These are phyloP conservation scores for Notospermus geniculatus DNA, from an alignment of 1,140 invertebrate species.

Conservation along the genomic window DNA sequence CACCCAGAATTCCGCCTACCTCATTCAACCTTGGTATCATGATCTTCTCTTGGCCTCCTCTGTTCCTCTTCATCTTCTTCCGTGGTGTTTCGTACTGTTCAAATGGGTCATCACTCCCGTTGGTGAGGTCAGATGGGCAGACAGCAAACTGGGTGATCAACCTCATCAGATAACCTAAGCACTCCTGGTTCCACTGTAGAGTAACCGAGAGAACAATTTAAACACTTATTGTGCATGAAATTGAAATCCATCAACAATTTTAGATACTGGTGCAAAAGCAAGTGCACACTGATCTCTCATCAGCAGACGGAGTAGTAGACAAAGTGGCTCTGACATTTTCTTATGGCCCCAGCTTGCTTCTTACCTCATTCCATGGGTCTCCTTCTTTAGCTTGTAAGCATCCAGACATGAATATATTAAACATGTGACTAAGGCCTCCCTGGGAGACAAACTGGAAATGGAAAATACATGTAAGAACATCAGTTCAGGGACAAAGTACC, in stretches of 20 bases:
- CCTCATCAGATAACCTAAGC: constrained; percentile 80
- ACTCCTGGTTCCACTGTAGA: constrained; percentile 86
- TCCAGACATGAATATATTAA: constrained; percentile 89
- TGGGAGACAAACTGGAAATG: constrained; percentile 72
- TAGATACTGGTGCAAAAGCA: too few relatives aligned
- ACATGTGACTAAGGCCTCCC: constrained; percentile 81
- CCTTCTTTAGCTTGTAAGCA: constrained; percentile 56
- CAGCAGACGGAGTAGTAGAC: too few relatives aligned
- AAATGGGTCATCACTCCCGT: constrained; percentile 40
- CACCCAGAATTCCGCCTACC: too few relatives aligned
- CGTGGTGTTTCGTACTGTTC: constrained; percentile 45
- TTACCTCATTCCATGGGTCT: constrained; percentile 58
- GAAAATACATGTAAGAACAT: too few relatives aligned
- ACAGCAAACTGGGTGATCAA: constrained; percentile 78
- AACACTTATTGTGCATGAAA: neutral
- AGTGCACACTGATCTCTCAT: too few relatives aligned
- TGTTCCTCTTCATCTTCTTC: constrained; percentile 53
- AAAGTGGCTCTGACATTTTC: too few relatives aligned
- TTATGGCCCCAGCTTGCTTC: too few relatives aligned
- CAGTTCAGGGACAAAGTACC: too few relatives aligned
- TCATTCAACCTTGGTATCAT: constrained; percentile 67
- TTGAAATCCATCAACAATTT: too few relatives aligned
- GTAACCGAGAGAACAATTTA: neutral
- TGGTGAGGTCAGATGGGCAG: constrained; percentile 41
- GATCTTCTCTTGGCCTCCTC: constrained; percentile 61